Conservation (phyloP, 2,113 vertebrate species). For the Misgurnus mizolepis region DNA sequence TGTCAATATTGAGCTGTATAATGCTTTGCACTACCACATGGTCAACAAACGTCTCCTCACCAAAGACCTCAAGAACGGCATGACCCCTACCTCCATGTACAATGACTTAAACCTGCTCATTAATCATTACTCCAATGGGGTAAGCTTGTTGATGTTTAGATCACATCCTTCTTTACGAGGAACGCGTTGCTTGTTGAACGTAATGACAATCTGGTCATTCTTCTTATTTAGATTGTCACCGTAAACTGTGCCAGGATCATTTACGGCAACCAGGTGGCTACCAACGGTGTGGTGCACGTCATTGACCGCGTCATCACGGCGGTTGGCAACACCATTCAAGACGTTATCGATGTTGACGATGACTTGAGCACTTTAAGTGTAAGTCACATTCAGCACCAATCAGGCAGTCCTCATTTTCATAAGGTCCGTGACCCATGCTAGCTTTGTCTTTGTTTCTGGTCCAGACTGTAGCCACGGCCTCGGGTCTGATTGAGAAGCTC, state of each 20-base stretch:
- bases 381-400: slow-evolving; percentile 54
- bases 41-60: slow-evolving; percentile 88
- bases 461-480: slow-evolving; percentile 79
- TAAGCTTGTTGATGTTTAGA: slow-evolving; percentile 64
- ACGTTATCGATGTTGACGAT: slow-evolving; percentile 82
- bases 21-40: slow-evolving; percentile 96
- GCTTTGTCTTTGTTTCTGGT: slow-evolving; percentile 25
- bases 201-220: not conserved
- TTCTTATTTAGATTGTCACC: slow-evolving; percentile 85
- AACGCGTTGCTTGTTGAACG: too few relatives aligned
- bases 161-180: not conserved
- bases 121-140: slow-evolving; percentile 95
- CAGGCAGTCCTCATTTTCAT: not conserved
- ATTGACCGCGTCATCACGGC: slow-evolving; percentile 90
- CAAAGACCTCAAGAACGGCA: slow-evolving; percentile 92
- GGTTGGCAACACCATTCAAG: slow-evolving; percentile 84
- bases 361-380: slow-evolving; percentile 86
- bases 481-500: slow-evolving; percentile 82
- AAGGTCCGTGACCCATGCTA: too few relatives aligned
- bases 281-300: slow-evolving; percentile 95
- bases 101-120: slow-evolving; percentile 84
- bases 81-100: slow-evolving; percentile 88
- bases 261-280: slow-evolving; percentile 93
- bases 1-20: slow-evolving; percentile 93
- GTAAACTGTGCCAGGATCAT: slow-evolving; percentile 95